Evolutionary conservation across 2,113 vertebrate genomes (phyloP).

Genomic region (Oxyruncus cristatus): DNA sequence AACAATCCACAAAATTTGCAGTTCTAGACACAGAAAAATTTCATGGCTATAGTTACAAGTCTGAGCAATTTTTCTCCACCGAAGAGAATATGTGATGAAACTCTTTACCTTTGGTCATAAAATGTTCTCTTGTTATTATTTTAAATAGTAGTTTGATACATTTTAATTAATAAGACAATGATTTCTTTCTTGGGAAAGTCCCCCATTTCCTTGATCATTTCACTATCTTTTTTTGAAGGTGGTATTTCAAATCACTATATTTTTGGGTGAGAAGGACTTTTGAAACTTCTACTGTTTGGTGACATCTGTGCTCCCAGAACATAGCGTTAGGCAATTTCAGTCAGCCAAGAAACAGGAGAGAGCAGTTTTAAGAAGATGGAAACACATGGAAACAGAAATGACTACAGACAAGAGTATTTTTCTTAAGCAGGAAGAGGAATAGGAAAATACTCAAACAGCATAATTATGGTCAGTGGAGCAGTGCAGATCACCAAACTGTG

Average conservation of each 20-base stretch:
- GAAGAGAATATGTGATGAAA: neutral
- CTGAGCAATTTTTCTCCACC: neutral
- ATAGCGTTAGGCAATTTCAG: neutral
- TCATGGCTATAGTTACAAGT: neutral
- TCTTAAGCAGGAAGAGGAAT: neutral
- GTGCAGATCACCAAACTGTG: neutral
- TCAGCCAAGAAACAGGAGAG: neutral
- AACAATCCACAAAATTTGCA: neutral
- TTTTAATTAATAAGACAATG: neutral
- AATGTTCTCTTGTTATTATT: neutral
- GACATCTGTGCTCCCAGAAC: neutral
- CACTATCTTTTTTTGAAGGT: neutral
- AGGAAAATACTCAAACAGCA: neutral
- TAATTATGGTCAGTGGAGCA: neutral
- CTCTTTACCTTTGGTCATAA: neutral
- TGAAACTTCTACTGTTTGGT: neutral
- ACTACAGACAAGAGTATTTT: neutral
- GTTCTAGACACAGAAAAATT: neutral
- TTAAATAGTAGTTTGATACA: neutral
- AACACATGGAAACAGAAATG: neutral
- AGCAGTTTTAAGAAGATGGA: neutral
- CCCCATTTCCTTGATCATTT: neutral
- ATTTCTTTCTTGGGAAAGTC: neutral
- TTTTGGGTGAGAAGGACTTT: neutral
- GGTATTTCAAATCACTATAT: neutral